Evolutionary conservation across 2,113 vertebrate species (phyloP), one percentile per base, ranked within the genome.

Genomic region (Hippocampus barbouri): DNA sequence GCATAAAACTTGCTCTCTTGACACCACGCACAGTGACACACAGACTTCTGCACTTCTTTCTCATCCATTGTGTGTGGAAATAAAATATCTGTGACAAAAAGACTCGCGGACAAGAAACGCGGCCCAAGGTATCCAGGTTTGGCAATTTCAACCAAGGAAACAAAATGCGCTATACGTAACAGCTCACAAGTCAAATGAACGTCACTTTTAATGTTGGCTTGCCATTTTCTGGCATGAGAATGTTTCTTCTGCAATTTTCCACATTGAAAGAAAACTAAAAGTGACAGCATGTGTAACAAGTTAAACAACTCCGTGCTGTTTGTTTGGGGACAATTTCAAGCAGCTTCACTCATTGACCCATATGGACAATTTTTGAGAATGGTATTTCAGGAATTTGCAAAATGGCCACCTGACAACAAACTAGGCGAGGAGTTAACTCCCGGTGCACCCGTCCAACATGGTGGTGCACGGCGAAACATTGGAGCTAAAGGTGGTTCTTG

Each of bases 1-100:
- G 69, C 69, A 73, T 80, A 85, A 87, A 84, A 76, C 27, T 57
- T 74, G 53, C 71, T 71, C 34, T 38, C 23, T 53, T 69, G 34
- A 41, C 70, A 66, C 38, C 60, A 62, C 60, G 23, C 40, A 47
- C 12, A 43, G 14, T 49, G 38, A 64, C 47, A 18, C 47, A 18
- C 47, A 51, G 16, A 51, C 40, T 25, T 61, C 66, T 75, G 75
- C 75, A 85, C 21, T 41, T 51, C 21, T 12, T 21, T 21, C 60
- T 11, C 20, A 1, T 66, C 63, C 27, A 60, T 6, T 15, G 57
- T 60, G 57, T 2, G 14, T 16, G 14, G 12, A 57, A 12, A 23
- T 25, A 57, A 14, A 4, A 25, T 12, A 11, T 3, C n/a, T 59
- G 23, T 60, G 5, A 60, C 14, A 16, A 2, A 16, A 25, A 27